Base-by-base conservation (phyloP, 2,797 vertebrate species). In the Coregonus ussuriensis region DNA sequence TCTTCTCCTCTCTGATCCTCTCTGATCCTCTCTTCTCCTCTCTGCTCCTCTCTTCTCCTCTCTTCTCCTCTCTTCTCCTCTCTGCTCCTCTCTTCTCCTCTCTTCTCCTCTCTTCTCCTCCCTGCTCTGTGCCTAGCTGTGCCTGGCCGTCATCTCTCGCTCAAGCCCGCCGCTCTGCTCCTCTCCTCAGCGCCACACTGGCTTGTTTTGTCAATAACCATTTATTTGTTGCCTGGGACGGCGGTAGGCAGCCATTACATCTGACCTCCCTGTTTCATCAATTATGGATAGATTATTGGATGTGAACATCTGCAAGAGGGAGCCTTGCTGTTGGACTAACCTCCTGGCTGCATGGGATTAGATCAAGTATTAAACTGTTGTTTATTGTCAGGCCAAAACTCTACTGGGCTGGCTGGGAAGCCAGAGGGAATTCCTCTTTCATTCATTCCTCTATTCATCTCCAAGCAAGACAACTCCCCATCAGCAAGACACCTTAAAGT, bases 281-380 rank as follows among this genome's bases (percentile, higher is more conserved):
- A 99, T 99, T 99, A 99, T 99, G 98, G 96, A 99, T 99, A 98
- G 96, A 97, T 98, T 97, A 99, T 97, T 97, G 98, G 97, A 98
- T 96, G 96, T 95, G 97, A 99, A 98, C 97, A 98, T 98, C 97
- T 98, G 97, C 96, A 97, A 95, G 94, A 95, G 95, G 59, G 59
- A 63, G 59, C 7, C 96, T 95, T 92, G 93, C 96, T 95, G 96
- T 92, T 95, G 95, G 95, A 95, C 95, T 96, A 95, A 96, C 96
- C 96, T 97, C 95, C 95, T 98, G 97, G 95, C 96, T 96, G 59
- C 59, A 29, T 63, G 94, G 95, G 95, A 98, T 99, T 97, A 97
- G 95, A 98, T 97, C 96, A 98, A 96, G 96, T 96, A 97, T 97
- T 98, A 97, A 98, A 98, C 96, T 96, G 95, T 95, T 97, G 96